A percentile compares a stretch with the other conserved stretches of the same genome.
Evolutionary conservation across 2,888 invertebrate genomes (phyloP).

Genomic region (Tinea semifulvella): DNA sequence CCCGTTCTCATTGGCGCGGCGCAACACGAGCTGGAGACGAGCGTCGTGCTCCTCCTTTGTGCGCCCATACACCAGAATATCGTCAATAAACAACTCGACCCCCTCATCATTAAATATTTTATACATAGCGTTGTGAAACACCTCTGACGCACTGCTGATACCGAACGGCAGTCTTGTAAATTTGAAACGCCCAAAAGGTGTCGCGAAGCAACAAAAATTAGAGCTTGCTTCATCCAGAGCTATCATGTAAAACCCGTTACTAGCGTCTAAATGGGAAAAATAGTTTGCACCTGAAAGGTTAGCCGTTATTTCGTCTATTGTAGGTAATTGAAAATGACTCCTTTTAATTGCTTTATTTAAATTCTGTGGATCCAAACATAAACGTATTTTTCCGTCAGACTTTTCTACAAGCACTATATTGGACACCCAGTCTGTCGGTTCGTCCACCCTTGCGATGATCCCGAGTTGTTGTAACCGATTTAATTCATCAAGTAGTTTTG

Average conservation of each 20-base stretch:
- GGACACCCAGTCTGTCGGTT: no score
- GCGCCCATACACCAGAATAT: no score
- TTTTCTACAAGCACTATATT: no score
- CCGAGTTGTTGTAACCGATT: no score
- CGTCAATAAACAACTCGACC: conserved; percentile 16
- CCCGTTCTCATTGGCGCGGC: no score
- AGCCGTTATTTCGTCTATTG: conserved; percentile 16
- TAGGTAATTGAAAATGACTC: conserved; percentile 19
- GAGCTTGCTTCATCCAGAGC: conserved; percentile 13
- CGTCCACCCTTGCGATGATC: no score
- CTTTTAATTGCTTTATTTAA: no score
- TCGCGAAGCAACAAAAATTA: conserved; percentile 11
- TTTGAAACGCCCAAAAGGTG: conserved; percentile 11
- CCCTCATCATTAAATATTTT: conserved; percentile 18
- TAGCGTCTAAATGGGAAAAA: conserved; percentile 18
- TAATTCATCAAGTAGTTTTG: no score
- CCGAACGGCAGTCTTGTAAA: conserved; percentile 14
- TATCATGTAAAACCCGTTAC: conserved; percentile 13
- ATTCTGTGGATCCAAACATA: no score
- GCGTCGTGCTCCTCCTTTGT: no score
- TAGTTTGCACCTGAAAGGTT: conserved; percentile 16
- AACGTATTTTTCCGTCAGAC: no score
- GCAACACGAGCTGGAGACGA: no score
- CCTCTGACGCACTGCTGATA: conserved; percentile 13
- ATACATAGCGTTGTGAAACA: conserved; percentile 18